Evolutionary conservation across 2,888 invertebrate genomes (phyloP), one percentile per base, ranked within the genome.

Genomic region (Hylaea fasciaria): DNA sequence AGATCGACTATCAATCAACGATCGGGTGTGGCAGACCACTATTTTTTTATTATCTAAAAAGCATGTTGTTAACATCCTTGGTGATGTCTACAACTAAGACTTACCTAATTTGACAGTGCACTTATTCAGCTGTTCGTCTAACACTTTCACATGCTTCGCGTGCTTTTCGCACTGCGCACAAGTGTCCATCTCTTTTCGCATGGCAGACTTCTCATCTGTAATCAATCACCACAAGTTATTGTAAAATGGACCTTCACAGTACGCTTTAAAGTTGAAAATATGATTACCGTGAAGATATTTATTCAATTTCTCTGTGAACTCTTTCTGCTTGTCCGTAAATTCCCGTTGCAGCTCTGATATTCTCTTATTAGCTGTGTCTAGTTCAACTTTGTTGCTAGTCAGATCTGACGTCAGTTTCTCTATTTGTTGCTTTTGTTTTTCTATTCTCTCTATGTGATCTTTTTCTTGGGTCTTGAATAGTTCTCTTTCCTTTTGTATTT

Each of bases 281-380:
- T 2, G 12, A 32, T 60, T 76, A 90, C 90, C 90, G 81, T 87
- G 78, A 17, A 91, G 74, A 74, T 87, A 90, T 62, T 87, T 83
- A 62, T 92, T 82, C 0, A 92, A 74, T 67, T 88, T 92, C 17
- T 87, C 86, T 12, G 87, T 85, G 55, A 92, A 92, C 64, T 90
- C 91, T 55, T 90, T 93, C 66, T 93, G 93, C 45, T 93, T 92
- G 60, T 94, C 93, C 3, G 93, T 91, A 48, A 91, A 91, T 68
- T 91, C 86, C 62, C 93, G 92, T 64, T 93, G 93, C 45, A 93
- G 74, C 66, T 94, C 94, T 0, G 93, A 87, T 75, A 94, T 92
- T 73, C 94, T 93, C 57, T 85, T 87, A 66, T 94, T 93, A 0
- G 94, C 86, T 58, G 88, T 90, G 0, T 93, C 92, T 22, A 94